Conservation (phyloP, 2,113 vertebrate genomes). For the Caranx melampygus region DNA sequence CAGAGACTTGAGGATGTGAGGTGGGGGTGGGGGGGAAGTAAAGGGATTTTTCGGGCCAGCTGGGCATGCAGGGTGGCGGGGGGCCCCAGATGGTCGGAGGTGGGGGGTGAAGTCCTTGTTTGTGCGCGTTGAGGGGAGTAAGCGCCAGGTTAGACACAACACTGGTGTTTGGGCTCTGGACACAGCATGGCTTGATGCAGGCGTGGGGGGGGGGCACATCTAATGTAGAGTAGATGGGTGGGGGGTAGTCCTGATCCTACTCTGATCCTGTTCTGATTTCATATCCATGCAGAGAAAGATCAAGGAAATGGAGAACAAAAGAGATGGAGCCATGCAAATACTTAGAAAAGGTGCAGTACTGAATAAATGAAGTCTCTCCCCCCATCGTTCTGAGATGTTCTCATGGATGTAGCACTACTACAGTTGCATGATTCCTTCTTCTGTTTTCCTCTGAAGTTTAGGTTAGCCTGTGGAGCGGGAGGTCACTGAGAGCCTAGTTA, state of each 20-base stretch:
- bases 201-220: not conserved
- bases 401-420: slow-evolving; percentile 1
- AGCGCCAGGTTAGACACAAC: slow-evolving; percentile 81
- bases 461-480: slow-evolving; percentile 59
- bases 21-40: not conserved
- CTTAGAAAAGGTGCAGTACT: slow-evolving; percentile 5
- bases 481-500: slow-evolving; percentile 58
- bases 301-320: slow-evolving; percentile 17
- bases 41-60: slow-evolving; percentile 62
- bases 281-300: slow-evolving; percentile 12
- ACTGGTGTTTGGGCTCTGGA: slow-evolving; percentile 61
- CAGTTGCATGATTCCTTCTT: slow-evolving; percentile 37
- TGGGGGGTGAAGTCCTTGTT: slow-evolving; percentile 77
- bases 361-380: slow-evolving; percentile 9
- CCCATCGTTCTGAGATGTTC: slow-evolving; percentile 1
- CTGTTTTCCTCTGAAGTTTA: slow-evolving; percentile 58
- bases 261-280: slow-evolving; percentile 44
- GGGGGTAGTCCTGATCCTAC: slow-evolving; percentile 45
- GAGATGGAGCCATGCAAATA: slow-evolving; percentile 28
- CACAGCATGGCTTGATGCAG: slow-evolving; percentile 57
- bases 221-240: not conserved
- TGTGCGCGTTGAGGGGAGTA: slow-evolving; percentile 73
- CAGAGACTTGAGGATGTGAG: slow-evolving; percentile 8
- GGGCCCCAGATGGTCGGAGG: slow-evolving; percentile 78
- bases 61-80: slow-evolving; percentile 53